Percentiles rank a stretch among this genome's conserved stretches.
Conservation (phyloP, 2,113 vertebrate species). For the Apodemus speciosus region DNA sequence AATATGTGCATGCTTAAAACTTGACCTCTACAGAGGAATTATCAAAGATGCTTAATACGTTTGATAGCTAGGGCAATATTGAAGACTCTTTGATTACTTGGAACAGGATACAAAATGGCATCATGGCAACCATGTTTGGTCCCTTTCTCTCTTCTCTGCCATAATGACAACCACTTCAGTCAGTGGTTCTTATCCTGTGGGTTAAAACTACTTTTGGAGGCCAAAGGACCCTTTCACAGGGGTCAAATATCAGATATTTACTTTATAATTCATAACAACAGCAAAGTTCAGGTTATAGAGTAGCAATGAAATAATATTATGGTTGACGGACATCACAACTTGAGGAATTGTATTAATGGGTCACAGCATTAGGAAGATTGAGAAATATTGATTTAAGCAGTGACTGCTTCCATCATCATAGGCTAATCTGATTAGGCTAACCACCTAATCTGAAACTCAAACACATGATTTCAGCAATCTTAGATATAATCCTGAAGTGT, state of each 20-base stretch:
- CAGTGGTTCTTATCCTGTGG: neutral
- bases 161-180: neutral
- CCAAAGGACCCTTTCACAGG: neutral
- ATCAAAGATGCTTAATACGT: neutral
- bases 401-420: fast-evolving
- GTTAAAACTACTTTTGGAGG: neutral
- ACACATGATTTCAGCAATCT: neutral
- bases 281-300: neutral
- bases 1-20: neutral
- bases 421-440: no score
- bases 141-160: neutral
- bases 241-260: neutral
- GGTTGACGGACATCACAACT: neutral
- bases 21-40: neutral
- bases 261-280: neutral
- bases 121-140: fast-evolving
- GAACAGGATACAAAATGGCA: fast-evolving
- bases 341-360: neutral
- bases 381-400: neutral
- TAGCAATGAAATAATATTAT: neutral
- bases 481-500: neutral
- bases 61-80: neutral
- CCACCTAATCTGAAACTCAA: neutral
- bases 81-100: neutral
- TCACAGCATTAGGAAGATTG: neutral